Conservation (phyloP, 1,140 invertebrate species). For the Eubasilissa regina region DNA sequence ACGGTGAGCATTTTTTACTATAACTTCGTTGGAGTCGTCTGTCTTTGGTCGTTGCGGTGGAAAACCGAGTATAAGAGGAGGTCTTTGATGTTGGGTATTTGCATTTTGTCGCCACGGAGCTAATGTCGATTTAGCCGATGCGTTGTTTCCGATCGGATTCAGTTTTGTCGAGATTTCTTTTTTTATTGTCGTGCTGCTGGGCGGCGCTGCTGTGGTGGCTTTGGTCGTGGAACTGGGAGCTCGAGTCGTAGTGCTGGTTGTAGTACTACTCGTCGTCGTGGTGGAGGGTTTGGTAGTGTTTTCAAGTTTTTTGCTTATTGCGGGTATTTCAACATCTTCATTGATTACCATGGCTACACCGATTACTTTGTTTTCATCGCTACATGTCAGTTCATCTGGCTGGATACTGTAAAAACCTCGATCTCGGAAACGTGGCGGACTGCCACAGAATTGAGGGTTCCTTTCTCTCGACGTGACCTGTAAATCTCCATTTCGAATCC, state of each 20-base stretch:
- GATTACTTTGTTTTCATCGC: conserved; percentile 60
- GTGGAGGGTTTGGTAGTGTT: conserved; percentile 37
- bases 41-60: conserved; percentile 76
- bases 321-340: conserved; percentile 59
- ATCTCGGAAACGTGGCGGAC: conserved; percentile 82
- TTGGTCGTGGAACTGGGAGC: conserved; percentile 55
- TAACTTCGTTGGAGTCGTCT: conserved; percentile 81
- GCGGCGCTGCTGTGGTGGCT: conserved; percentile 65
- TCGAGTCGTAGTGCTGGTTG: conserved; percentile 57
- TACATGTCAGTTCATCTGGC: conserved; percentile 79
- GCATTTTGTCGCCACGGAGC: conserved; percentile 65
- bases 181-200: conserved; percentile 60
- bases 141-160: conserved; percentile 61
- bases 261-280: conserved; percentile 51
- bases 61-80: conserved; percentile 81
- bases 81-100: conserved; percentile 73
- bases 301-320: conserved; percentile 58
- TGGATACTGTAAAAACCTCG: conserved; percentile 90
- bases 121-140: conserved; percentile 63
- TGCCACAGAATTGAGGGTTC: conserved; percentile 94
- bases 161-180: conserved; percentile 59
- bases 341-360: conserved; percentile 62
- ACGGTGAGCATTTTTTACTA: conserved; percentile 87
- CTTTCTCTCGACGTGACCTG: conserved; percentile 93
- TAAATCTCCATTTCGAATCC: conserved; percentile 90